A percentile compares a stretch with the other conserved stretches of the same genome.
Conservation (phyloP, 2,888 invertebrate species). For the Aspidiotus destructor region DNA sequence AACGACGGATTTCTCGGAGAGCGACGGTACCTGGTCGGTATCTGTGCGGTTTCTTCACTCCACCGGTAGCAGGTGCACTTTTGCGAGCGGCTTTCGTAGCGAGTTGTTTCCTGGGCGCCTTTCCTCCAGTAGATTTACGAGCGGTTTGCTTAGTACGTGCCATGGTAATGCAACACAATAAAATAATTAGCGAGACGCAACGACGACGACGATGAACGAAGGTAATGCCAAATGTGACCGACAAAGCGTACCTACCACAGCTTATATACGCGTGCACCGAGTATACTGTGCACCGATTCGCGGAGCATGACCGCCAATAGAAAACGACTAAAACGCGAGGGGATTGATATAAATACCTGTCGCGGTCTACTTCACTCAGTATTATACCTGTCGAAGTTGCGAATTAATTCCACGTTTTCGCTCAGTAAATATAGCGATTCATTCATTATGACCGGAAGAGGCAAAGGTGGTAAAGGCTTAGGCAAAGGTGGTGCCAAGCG, state of each 20-base stretch:
- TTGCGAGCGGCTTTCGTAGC: constrained; percentile 49
- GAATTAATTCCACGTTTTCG: too few relatives aligned
- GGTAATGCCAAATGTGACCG: too few relatives aligned
- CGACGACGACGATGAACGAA: too few relatives aligned
- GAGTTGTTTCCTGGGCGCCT: constrained; percentile 48
- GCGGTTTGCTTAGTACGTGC: constrained; percentile 50
- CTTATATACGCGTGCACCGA: too few relatives aligned
- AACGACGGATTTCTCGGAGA: constrained; percentile 56
- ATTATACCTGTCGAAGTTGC: too few relatives aligned
- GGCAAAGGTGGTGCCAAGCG: constrained; percentile 75
- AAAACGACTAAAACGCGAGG: too few relatives aligned
- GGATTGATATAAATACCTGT: too few relatives aligned
- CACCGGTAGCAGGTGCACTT: constrained; percentile 47
- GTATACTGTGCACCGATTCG: too few relatives aligned
- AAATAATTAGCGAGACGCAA: too few relatives aligned
- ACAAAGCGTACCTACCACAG: too few relatives aligned
- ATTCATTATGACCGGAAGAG: constrained; percentile 60
- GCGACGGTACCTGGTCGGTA: constrained; percentile 44
- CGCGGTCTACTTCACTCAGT: neutral
- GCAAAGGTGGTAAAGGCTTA: constrained; percentile 63
- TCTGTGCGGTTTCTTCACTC: constrained; percentile 49
- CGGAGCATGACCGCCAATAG: too few relatives aligned
- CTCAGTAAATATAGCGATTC: neutral
- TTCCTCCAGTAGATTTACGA: constrained; percentile 49
- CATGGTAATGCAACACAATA: constrained; percentile 40